Conservation (phyloP, 2,113 vertebrate genomes). For the Xenopus tropicalis region UCB_Xtro_10.0 CM004444.2:109546501-109547000, state of each 20-base stretch:
- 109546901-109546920: not conserved
- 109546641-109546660: too few relatives aligned
- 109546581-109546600: too few relatives aligned
- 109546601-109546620: too few relatives aligned
- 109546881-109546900: not conserved
- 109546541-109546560: too few relatives aligned
- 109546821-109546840: not conserved
- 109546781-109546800: constrained; percentile 26
- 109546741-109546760: constrained; percentile 4
- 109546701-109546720: not conserved
- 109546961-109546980: too few relatives aligned
- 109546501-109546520: too few relatives aligned
- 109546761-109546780: constrained; percentile 15
- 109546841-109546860: not conserved
- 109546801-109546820: constrained; percentile 26
- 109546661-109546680: not conserved
- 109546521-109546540: too few relatives aligned
- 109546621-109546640: too few relatives aligned
- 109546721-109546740: not conserved
- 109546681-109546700: constrained; percentile 7
- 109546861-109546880: constrained; percentile 2
- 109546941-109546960: too few relatives aligned
- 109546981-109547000: too few relatives aligned
- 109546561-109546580: too few relatives aligned
- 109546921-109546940: too few relatives aligned